Percentiles rank a stretch among this genome's conserved stretches.
These are phyloP conservation scores for Desmophyllum pertusum DNA, from an alignment of 92 coral and sea anemone species.

Conservation along the genomic window DNA sequence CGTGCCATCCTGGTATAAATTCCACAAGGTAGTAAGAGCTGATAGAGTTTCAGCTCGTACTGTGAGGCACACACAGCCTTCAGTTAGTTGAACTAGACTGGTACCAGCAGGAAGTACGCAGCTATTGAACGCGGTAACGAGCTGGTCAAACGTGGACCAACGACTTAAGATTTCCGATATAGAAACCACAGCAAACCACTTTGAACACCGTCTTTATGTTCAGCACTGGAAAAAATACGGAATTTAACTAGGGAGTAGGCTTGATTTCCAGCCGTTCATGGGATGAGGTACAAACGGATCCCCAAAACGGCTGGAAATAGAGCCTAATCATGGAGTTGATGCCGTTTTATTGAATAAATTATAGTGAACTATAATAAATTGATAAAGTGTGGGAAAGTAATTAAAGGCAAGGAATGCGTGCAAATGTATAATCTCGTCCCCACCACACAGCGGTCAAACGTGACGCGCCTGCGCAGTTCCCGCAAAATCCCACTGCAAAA, in stretches of 20 bases:
- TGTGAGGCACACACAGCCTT: slow-evolving; percentile 31
- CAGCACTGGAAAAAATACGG: background rate
- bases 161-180: slow-evolving; percentile 7
- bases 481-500: too few relatives aligned
- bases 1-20: slow-evolving; percentile 16
- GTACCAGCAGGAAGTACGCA: slow-evolving; percentile 36
- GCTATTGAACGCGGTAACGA: slow-evolving; percentile 22
- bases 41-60: slow-evolving; percentile 28
- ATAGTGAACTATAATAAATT: too few relatives aligned
- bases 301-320: too few relatives aligned
- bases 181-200: slow-evolving; percentile 4
- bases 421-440: background rate
- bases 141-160: slow-evolving; percentile 10
- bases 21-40: slow-evolving; percentile 31
- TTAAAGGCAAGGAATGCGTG: background rate
- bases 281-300: too few relatives aligned
- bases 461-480: too few relatives aligned
- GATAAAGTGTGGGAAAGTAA: background rate
- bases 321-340: too few relatives aligned
- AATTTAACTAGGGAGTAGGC: too few relatives aligned
- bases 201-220: slow-evolving; percentile 19
- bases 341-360: too few relatives aligned
- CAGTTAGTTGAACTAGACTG: slow-evolving; percentile 2
- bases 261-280: too few relatives aligned
- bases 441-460: too few relatives aligned